phyloP scores from a whole-genome alignment of 2,113 vertebrate species.

The Oriolus oriolus region DNA sequence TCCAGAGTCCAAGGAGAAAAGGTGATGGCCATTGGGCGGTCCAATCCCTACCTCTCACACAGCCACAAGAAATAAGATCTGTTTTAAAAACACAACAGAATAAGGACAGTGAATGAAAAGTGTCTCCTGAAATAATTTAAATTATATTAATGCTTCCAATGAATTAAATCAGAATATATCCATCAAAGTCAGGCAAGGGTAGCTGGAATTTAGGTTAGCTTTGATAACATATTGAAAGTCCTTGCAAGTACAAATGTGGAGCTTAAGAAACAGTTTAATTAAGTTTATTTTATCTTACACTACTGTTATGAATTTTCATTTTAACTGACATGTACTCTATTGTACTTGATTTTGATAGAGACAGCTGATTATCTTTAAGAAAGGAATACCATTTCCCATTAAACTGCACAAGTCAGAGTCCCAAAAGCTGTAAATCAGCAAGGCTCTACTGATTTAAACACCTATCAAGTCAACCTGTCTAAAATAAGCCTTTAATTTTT shows the following conservation, averaged over 20 bases:
- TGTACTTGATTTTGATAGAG: neutral
- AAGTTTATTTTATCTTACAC: neutral
- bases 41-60: neutral
- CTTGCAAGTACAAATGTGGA: neutral
- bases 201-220: neutral
- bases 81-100: neutral
- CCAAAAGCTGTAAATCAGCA: neutral
- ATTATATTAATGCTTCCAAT: neutral
- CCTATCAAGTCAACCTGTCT: neutral
- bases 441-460: neutral
- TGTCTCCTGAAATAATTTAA: neutral
- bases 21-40: neutral
- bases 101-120: neutral
- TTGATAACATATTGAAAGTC: neutral
- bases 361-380: neutral
- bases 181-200: neutral
- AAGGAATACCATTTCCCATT: neutral
- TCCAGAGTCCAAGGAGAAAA: neutral
- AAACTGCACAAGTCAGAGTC: neutral
- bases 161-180: neutral
- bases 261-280: neutral
- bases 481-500: neutral
- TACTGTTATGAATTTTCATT: neutral
- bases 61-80: neutral
- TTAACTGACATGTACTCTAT: neutral